Conservation (phyloP, 2,113 vertebrate species). For the Stigmatopora argus region DNA sequence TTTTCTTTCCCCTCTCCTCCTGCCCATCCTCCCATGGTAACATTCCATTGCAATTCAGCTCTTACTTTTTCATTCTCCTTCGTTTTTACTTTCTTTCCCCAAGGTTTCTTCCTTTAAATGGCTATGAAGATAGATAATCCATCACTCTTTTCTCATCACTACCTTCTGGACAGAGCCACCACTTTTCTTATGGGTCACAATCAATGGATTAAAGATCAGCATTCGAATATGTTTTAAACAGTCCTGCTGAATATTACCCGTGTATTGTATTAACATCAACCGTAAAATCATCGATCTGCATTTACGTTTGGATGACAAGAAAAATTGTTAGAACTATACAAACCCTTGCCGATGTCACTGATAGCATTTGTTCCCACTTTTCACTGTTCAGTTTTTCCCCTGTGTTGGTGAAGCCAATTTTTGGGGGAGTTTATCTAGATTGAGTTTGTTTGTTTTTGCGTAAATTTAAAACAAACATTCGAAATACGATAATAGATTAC, state of each 20-base stretch:
- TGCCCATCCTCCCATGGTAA: conserved; percentile 2
- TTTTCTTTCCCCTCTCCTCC: conserved; percentile 1
- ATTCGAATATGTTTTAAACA: not conserved
- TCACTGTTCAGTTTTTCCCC: too few species aligned
- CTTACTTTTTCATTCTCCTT: conserved; percentile 18
- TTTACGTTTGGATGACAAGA: too few species aligned
- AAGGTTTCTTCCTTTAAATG: conserved; percentile 40
- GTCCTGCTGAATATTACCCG: not conserved
- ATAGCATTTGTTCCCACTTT: too few species aligned
- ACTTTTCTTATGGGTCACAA: conserved; percentile 42
- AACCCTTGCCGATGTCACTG: too few species aligned
- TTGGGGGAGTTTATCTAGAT: too few species aligned
- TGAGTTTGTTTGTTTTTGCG: too few species aligned
- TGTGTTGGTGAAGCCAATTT: too few species aligned
- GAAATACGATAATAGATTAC: too few species aligned
- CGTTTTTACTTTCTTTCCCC: conserved; percentile 13
- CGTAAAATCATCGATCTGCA: too few species aligned
- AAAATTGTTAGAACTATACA: too few species aligned
- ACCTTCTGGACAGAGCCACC: conserved; percentile 26
- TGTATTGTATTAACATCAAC: too few species aligned
- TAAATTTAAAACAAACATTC: too few species aligned
- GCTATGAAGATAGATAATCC: conserved; percentile 50
- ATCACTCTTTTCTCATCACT: conserved; percentile 22
- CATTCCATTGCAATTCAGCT: conserved; percentile 21
- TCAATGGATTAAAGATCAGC: not conserved